A percentile compares a stretch with the other conserved stretches of the same genome.
phyloP scores from a whole-genome alignment of 2,888 invertebrate species.

The Ormia ochracea region DNA sequence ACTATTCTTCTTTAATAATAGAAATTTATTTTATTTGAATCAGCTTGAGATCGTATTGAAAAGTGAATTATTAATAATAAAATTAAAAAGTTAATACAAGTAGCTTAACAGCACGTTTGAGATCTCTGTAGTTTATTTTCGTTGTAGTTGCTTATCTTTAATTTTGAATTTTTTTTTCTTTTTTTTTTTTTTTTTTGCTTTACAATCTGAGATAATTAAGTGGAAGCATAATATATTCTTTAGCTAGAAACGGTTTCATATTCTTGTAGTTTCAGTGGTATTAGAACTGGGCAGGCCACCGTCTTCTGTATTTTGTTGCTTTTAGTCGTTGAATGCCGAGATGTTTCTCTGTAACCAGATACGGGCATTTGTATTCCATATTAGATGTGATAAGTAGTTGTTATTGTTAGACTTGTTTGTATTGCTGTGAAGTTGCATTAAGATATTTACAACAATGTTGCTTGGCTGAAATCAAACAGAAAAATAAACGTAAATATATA shows the following conservation, averaged over 20 bases:
- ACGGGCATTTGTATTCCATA: constrained; percentile 31
- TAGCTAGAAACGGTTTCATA: background rate
- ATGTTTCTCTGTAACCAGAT: constrained; percentile 47
- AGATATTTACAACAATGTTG: constrained; percentile 27
- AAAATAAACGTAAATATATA: background rate
- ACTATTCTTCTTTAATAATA: background rate
- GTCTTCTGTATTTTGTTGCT: constrained; percentile 44
- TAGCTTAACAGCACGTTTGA: constrained; percentile 17
- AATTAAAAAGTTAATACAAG: constrained; percentile 1
- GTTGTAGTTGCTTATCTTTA: background rate
- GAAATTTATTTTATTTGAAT: background rate
- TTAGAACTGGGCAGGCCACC: constrained; percentile 66
- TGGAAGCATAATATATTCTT: constrained; percentile 18
- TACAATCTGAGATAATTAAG: constrained; percentile 32
- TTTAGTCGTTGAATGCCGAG: constrained; percentile 24
- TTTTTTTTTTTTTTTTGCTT: background rate
- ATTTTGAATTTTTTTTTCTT: background rate
- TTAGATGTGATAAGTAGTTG: constrained; percentile 39
- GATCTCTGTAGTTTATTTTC: background rate
- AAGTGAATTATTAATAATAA: constrained; percentile 8
- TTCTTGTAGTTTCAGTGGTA: background rate
- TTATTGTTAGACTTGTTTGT: constrained; percentile 26
- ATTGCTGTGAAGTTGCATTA: constrained; percentile 23
- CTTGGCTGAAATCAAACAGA: constrained; percentile 2
- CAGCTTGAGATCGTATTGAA: background rate